phyloP scores from a whole-genome alignment of 1,140 invertebrate genomes.

The Geopemphigus sp. region DNA sequence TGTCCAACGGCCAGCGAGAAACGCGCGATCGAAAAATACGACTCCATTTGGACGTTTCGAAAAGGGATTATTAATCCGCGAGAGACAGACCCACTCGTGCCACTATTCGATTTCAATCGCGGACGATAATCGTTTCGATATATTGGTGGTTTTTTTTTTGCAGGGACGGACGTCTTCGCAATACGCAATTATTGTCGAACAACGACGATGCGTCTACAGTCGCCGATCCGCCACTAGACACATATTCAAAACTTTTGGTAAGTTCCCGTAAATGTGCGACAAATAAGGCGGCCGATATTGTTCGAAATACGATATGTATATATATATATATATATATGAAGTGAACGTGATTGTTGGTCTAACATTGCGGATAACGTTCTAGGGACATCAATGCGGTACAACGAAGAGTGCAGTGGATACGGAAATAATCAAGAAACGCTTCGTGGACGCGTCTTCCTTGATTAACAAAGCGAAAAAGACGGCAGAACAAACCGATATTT shows the following conservation, averaged over 20 bases:
- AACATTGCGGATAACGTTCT: background rate
- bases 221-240: background rate
- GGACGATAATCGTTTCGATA: background rate
- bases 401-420: background rate
- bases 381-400: background rate
- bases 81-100: too few species aligned
- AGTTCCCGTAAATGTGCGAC: too few species aligned
- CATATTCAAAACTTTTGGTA: background rate
- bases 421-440: background rate
- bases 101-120: too few species aligned
- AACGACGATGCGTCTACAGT: background rate
- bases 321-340: too few species aligned
- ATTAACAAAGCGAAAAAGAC: slow-evolving; percentile 16
- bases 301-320: too few species aligned
- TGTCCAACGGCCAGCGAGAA: too few species aligned
- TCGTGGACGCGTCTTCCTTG: background rate
- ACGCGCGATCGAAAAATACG: too few species aligned
- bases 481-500: background rate
- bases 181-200: too few species aligned
- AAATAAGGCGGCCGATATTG: too few species aligned
- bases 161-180: background rate
- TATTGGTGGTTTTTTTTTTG: background rate
- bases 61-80: too few species aligned
- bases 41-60: too few species aligned
- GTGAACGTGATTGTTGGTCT: too few species aligned